Evolutionary conservation across 2,113 vertebrate genomes (phyloP).

Genomic region (Pelodiscus sinensis): DNA sequence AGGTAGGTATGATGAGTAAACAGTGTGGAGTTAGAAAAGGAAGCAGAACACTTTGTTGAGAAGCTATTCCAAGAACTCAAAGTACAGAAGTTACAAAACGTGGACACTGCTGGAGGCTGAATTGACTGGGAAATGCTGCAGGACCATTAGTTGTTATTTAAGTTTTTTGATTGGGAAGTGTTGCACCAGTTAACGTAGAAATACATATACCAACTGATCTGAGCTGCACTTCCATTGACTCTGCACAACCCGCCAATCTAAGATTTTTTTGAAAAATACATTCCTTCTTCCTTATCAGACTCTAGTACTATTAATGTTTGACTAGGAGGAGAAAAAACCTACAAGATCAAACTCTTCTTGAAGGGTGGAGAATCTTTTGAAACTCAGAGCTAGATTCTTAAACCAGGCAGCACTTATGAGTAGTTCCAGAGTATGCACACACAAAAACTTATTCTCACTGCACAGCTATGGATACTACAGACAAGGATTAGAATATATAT

Average conservation of each 20-base stretch:
- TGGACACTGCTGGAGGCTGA: neutral
- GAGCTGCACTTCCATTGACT: neutral
- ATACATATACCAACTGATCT: rapidly evolving
- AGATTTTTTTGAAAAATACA: neutral
- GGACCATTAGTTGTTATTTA: too few relatives aligned
- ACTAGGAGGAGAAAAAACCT: neutral
- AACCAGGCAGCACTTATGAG: neutral
- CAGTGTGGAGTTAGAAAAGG: neutral
- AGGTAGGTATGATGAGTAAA: neutral
- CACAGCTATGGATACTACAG: neutral
- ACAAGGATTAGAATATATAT: neutral
- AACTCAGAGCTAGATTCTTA: neutral
- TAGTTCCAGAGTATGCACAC: neutral
- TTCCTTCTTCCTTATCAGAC: neutral
- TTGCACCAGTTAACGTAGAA: rapidly evolving
- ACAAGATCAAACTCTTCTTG: neutral
- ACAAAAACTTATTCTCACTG: rapidly evolving
- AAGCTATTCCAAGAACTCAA: neutral
- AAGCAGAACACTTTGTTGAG: neutral
- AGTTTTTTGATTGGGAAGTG: rapidly evolving
- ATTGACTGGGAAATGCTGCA: rapidly evolving
- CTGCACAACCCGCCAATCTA: neutral
- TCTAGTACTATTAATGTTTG: neutral
- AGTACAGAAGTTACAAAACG: neutral
- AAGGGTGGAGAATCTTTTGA: neutral